Evolutionary conservation across 2,797 vertebrate species (phyloP).

Genomic region (Sebastes iracundus): DNA sequence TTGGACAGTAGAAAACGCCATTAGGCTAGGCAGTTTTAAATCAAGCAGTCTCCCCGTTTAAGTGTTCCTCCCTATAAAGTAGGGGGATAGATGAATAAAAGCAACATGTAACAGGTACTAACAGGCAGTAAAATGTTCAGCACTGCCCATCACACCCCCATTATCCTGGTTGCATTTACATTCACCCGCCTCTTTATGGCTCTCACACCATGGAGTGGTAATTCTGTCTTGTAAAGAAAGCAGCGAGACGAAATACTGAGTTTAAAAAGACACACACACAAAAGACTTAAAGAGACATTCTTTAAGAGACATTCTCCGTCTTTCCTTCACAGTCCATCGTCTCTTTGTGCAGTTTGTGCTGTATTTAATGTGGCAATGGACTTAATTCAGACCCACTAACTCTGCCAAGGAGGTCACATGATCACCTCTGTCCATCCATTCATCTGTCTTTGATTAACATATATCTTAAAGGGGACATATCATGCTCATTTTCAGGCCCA

Average conservation of each 20-base stretch:
- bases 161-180: slow-evolving; percentile 54
- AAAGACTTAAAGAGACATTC: not conserved
- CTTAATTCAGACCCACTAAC: not conserved
- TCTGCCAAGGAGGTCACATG: not conserved
- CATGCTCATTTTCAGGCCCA: too few species aligned
- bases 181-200: slow-evolving; percentile 51
- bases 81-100: slow-evolving; percentile 38
- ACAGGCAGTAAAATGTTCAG: slow-evolving; percentile 56
- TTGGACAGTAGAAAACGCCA: not conserved
- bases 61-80: slow-evolving; percentile 29
- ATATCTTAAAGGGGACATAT: too few species aligned
- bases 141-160: slow-evolving; percentile 55
- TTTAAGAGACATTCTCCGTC: not conserved
- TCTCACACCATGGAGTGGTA: slow-evolving; percentile 36
- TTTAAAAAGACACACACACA: slow-evolving; percentile 30
- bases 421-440: not conserved
- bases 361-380: not conserved
- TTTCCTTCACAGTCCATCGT: not conserved
- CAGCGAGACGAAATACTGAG: slow-evolving; percentile 3
- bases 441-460: not conserved
- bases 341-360: not conserved
- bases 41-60: slow-evolving; percentile 24
- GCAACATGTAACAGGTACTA: slow-evolving; percentile 41
- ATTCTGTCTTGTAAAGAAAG: slow-evolving; percentile 59
- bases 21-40: slow-evolving; percentile 8